These are phyloP conservation scores for Xanthia togata DNA, from an alignment of 2,888 invertebrate genomes.

Conservation along the genomic window DNA sequence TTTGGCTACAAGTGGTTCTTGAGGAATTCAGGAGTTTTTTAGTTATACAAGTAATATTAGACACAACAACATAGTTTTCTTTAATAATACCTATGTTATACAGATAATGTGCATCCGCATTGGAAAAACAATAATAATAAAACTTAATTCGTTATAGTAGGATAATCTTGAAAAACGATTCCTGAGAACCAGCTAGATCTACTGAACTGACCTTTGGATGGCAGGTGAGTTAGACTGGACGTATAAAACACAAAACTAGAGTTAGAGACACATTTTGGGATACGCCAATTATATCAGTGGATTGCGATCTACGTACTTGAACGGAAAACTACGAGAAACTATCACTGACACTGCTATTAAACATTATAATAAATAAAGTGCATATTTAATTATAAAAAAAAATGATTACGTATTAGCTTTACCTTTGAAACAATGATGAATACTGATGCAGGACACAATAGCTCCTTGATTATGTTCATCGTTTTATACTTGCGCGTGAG, in stretches of 20 bases:
- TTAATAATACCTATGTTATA: too few species aligned
- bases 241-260: background rate
- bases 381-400: background rate
- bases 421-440: slow-evolving; percentile 9
- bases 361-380: background rate
- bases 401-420: background rate
- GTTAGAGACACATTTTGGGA: background rate
- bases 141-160: background rate
- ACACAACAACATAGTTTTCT: background rate
- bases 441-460: slow-evolving; percentile 34
- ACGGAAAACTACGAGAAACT: background rate
- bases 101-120: too few species aligned
- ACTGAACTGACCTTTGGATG: background rate
- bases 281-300: background rate
- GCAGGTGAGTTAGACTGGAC: background rate
- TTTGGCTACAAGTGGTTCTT: background rate
- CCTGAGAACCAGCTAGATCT: background rate
- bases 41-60: background rate
- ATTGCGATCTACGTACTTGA: background rate
- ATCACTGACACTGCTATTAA: background rate
- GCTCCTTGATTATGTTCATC: slow-evolving; percentile 9
- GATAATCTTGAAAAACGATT: background rate
- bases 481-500: slow-evolving; percentile 56
- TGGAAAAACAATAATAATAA: too few species aligned
- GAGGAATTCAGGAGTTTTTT: background rate